These are phyloP conservation scores for Orthosia cruda DNA, from an alignment of 2,888 invertebrate genomes.

Conservation along the genomic window DNA sequence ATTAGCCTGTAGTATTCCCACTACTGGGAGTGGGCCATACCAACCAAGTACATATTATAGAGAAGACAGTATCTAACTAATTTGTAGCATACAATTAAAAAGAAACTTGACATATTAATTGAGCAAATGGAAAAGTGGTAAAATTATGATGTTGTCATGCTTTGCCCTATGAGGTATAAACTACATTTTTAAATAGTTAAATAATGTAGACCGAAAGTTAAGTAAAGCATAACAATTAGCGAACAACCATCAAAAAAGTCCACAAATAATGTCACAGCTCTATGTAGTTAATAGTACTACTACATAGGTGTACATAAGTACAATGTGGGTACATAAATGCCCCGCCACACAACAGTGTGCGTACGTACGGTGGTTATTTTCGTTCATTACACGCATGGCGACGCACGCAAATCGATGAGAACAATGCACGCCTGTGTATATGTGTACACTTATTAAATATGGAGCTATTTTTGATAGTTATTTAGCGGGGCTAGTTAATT, in stretches of 20 bases:
- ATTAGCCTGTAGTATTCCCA: too few relatives aligned
- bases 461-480: slow-evolving; percentile 46
- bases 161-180: background rate
- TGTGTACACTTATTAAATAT: slow-evolving; percentile 53
- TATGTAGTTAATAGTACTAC: background rate
- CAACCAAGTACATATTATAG: too few relatives aligned
- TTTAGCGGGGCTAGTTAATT: slow-evolving; percentile 3
- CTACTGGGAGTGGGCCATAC: too few relatives aligned
- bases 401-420: slow-evolving; percentile 80
- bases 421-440: slow-evolving; percentile 60
- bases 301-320: slow-evolving; percentile 23
- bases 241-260: background rate
- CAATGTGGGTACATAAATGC: slow-evolving; percentile 53
- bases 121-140: background rate
- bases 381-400: slow-evolving; percentile 86
- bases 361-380: slow-evolving; percentile 80
- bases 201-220: too few relatives aligned
- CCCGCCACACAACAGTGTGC: slow-evolving; percentile 65
- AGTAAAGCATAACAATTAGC: too few relatives aligned
- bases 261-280: slow-evolving; percentile 4
- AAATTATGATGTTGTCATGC: background rate
- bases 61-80: too few relatives aligned
- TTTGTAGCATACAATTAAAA: too few relatives aligned
- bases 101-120: too few relatives aligned
- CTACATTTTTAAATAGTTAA: too few relatives aligned